phyloP scores from a whole-genome alignment of 2,888 invertebrate species.

The Boloria euphrosyne region DNA sequence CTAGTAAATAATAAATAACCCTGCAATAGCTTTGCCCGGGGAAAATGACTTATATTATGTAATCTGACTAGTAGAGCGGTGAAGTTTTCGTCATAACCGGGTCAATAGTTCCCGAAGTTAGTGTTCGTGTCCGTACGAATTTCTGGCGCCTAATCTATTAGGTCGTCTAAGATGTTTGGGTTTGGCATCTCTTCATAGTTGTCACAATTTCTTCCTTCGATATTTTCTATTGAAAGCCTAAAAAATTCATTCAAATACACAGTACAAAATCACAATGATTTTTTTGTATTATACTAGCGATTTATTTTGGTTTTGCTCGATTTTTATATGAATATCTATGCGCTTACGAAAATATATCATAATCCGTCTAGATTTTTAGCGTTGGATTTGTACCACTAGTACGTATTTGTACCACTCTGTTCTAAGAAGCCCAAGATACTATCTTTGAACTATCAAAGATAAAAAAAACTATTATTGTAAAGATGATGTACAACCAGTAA shows the following conservation, averaged over 20 bases:
- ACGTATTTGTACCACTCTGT: no score
- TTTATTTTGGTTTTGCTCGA: background rate
- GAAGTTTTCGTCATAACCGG: conserved; percentile 23
- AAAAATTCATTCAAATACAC: no score
- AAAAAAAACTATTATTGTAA: no score
- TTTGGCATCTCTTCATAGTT: conserved; percentile 20
- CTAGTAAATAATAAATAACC: conserved; percentile 21
- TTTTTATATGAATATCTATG: background rate
- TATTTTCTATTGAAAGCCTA: conserved; percentile 12
- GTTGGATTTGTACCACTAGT: no score
- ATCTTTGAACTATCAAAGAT: no score
- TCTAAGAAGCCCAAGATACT: no score
- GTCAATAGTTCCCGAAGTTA: conserved; percentile 22
- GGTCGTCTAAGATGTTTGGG: conserved; percentile 22
- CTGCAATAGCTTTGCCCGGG: conserved; percentile 17
- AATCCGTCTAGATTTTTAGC: no score
- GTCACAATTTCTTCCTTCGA: background rate
- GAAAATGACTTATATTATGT: conserved; percentile 19
- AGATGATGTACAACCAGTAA: background rate
- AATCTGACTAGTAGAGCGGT: conserved; percentile 19
- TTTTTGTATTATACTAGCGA: background rate
- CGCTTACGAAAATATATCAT: no score
- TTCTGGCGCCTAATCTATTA: conserved; percentile 25
- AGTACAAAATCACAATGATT: background rate
- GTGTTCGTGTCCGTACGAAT: conserved; percentile 16